Percentiles rank a stretch among this genome's conserved stretches.
Evolutionary conservation across 2,888 invertebrate genomes (phyloP).

Genomic region (Corbicula japonica): DNA sequence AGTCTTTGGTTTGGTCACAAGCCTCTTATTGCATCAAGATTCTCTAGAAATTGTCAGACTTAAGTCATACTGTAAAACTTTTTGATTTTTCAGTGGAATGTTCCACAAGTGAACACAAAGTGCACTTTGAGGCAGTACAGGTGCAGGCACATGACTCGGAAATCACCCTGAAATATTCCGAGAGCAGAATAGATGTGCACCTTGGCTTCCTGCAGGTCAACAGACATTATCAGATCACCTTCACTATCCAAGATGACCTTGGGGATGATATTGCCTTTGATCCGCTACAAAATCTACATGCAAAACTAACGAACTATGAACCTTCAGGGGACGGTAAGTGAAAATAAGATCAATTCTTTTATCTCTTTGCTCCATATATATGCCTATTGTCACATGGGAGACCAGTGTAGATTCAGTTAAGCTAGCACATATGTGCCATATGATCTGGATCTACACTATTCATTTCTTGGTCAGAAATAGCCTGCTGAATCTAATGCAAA

Average conservation of each 20-base stretch:
- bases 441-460: no score
- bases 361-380: no score
- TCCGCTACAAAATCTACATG: conserved; percentile 81
- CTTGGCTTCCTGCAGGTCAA: conserved; percentile 86
- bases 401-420: no score
- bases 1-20: no score
- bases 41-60: no score
- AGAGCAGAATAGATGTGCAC: conserved; percentile 80
- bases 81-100: conserved; percentile 21
- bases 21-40: no score
- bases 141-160: conserved; percentile 79
- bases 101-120: conserved; percentile 42
- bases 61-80: no score
- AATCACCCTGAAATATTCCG: conserved; percentile 77
- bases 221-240: conserved; percentile 84
- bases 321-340: conserved; percentile 83
- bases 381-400: no score
- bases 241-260: conserved; percentile 77
- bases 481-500: no score
- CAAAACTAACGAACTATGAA: conserved; percentile 69
- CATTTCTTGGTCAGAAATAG: no score
- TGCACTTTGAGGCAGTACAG: conserved; percentile 71
- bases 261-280: conserved; percentile 79
- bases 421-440: no score
- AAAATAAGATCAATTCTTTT: no score